Percentiles rank a stretch among this genome's conserved stretches.
phyloP scores from a whole-genome alignment of 2,797 vertebrate species.

The Bryconaethiops microstoma region DNA sequence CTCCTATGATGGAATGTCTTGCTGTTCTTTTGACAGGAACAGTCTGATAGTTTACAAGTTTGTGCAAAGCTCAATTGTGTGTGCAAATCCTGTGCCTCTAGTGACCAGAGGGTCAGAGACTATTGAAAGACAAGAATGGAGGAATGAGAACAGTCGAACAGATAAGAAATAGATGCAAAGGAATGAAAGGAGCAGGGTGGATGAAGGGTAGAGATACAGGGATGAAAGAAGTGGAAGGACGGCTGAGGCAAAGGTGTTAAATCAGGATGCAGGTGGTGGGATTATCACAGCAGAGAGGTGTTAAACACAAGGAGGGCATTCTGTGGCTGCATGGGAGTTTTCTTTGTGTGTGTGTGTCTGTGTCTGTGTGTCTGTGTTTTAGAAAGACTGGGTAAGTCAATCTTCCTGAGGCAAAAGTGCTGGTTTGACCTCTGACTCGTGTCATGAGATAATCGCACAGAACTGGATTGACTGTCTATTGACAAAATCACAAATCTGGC shows the following conservation, averaged over 20 bases:
- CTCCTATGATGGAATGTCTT: slow-evolving; percentile 14
- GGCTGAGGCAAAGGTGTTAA: slow-evolving; percentile 15
- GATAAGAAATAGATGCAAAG: not conserved
- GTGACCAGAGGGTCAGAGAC: slow-evolving; percentile 8
- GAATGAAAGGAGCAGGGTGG: not conserved
- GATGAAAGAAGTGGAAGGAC: slow-evolving; percentile 9
- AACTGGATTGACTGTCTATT: slow-evolving; percentile 20
- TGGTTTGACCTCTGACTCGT: slow-evolving; percentile 35
- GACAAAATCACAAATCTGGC: slow-evolving; percentile 11
- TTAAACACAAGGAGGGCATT: not conserved
- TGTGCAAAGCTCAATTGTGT: slow-evolving; percentile 9
- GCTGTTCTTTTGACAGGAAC: slow-evolving; percentile 22
- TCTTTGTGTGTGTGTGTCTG: not conserved
- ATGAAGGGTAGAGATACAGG: slow-evolving; percentile 1
- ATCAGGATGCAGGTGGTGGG: not conserved
- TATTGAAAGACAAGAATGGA: slow-evolving; percentile 2
- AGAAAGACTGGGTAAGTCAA: slow-evolving; percentile 16
- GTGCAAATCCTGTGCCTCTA: slow-evolving; percentile 16
- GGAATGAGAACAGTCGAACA: not conserved
- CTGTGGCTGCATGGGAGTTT: not conserved
- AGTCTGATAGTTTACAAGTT: slow-evolving; percentile 10
- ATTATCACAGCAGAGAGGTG: slow-evolving; percentile 18
- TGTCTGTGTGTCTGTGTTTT: slow-evolving; percentile 3
- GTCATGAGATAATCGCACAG: slow-evolving; percentile 33
- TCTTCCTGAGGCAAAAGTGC: slow-evolving; percentile 13